Percentiles rank a stretch among this genome's conserved stretches.
Evolutionary conservation across 2,888 invertebrate genomes (phyloP).

Genomic region (Anoncus sp.): DNA sequence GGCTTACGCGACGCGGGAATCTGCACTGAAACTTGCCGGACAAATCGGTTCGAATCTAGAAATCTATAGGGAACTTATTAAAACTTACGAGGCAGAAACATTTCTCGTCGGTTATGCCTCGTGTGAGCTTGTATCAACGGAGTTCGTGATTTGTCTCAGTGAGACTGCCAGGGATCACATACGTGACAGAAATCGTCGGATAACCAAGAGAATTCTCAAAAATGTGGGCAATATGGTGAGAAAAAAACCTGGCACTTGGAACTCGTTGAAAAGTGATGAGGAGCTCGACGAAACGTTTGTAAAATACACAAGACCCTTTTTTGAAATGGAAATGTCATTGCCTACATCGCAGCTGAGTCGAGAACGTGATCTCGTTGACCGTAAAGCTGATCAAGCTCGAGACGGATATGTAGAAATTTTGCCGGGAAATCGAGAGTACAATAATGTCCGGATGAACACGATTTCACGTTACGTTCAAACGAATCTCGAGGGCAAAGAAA

Average conservation of each 20-base stretch:
- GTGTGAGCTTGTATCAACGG: conserved; percentile 86
- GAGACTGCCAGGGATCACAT: conserved; percentile 84
- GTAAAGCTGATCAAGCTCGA: conserved; percentile 85
- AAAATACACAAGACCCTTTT: conserved; percentile 84
- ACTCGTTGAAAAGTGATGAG: conserved; percentile 86
- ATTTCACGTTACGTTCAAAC: conserved; percentile 86
- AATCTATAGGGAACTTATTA: conserved; percentile 65
- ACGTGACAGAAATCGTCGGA: conserved; percentile 67
- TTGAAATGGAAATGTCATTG: conserved; percentile 86
- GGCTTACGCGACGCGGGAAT: conserved; percentile 73
- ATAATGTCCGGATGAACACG: conserved; percentile 85
- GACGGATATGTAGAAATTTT: conserved; percentile 89
- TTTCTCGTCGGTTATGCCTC: conserved; percentile 88
- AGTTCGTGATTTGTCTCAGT: conserved; percentile 88
- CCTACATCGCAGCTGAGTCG: conserved; percentile 54
- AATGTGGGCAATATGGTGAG: conserved; percentile 83
- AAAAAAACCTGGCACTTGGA: conserved; percentile 86
- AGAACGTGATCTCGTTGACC: conserved; percentile 73
- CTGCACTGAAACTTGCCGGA: conserved; percentile 59
- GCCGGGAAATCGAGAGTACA: conserved; percentile 84
- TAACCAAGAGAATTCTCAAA: conserved; percentile 66
- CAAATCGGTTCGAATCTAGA: conserved; percentile 69
- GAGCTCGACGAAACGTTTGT: conserved; percentile 86
- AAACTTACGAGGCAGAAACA: conserved; percentile 62
- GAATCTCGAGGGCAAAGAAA: conserved; percentile 82